A percentile compares a stretch with the other conserved stretches of the same genome.
Conservation (phyloP, 2,113 vertebrate species). For the Chionomys nivalis region DNA sequence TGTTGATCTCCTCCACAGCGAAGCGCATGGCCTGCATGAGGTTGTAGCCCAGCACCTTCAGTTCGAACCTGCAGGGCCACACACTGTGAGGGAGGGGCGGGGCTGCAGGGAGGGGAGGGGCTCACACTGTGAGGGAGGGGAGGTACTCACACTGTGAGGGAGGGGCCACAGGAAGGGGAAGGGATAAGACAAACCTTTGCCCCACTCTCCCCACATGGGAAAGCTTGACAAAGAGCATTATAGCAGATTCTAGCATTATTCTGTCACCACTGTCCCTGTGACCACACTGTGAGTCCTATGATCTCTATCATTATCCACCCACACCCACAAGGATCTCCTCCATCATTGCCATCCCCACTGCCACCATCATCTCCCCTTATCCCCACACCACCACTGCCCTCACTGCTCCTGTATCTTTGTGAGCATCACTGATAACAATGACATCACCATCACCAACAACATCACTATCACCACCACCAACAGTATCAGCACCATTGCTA, state of each 20-base stretch:
- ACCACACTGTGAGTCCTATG: background rate
- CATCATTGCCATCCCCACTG: background rate
- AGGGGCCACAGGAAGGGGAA: background rate
- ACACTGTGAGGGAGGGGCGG: fast-evolving
- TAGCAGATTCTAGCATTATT: background rate
- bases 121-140: background rate
- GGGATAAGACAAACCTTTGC: no score
- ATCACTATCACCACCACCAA: fast-evolving
- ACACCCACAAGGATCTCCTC: background rate
- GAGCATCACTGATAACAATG: background rate
- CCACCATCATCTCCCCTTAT: background rate
- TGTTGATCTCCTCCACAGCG: conserved; percentile 90
- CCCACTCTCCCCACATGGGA: no score
- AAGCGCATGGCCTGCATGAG: conserved; percentile 90
- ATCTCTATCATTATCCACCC: background rate
- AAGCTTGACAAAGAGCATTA: background rate
- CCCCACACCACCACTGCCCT: background rate
- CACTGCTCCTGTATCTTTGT: background rate
- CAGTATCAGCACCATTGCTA: fast-evolving
- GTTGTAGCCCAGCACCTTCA: conserved; percentile 87
- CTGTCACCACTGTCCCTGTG: background rate
- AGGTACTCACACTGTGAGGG: fast-evolving
- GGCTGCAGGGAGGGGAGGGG: background rate
- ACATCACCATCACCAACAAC: background rate
- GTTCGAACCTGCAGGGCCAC: conserved; percentile 78